phyloP scores from a whole-genome alignment of 2,888 invertebrate species.

The Hydropsyche betteni region DNA sequence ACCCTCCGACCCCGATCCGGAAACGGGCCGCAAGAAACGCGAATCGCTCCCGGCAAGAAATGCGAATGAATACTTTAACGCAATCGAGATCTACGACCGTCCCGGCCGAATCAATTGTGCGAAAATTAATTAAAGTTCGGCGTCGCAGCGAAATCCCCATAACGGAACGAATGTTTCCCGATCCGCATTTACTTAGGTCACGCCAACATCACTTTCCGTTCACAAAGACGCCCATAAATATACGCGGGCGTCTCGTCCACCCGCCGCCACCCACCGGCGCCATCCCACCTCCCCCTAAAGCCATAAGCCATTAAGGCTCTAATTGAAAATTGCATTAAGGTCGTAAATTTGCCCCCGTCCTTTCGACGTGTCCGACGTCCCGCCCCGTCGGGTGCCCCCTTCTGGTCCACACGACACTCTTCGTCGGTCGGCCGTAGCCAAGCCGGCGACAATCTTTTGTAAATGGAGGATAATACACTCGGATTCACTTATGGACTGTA shows the following conservation, averaged over 20 bases:
- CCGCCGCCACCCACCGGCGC: slow-evolving; percentile 19
- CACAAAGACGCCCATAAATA: slow-evolving; percentile 50
- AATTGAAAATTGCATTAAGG: slow-evolving; percentile 53
- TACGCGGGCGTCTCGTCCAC: slow-evolving; percentile 41
- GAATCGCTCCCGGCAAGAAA: too few species aligned
- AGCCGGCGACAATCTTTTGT: slow-evolving; percentile 46
- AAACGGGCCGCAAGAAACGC: too few species aligned
- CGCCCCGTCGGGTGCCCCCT: slow-evolving; percentile 8
- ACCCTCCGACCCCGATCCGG: too few species aligned
- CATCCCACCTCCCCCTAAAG: slow-evolving; percentile 39
- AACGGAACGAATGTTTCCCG: slow-evolving; percentile 36
- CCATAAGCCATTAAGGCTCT: slow-evolving; percentile 53
- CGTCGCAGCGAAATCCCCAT: slow-evolving; percentile 29
- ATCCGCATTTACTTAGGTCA: slow-evolving; percentile 37
- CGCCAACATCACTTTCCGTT: slow-evolving; percentile 42
- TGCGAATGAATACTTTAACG: too few species aligned
- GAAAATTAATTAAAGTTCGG: slow-evolving; percentile 19
- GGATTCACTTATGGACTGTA: slow-evolving; percentile 47
- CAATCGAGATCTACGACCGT: neutral
- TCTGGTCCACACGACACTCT: neutral
- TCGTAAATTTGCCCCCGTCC: slow-evolving; percentile 51
- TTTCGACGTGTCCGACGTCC: slow-evolving; percentile 22
- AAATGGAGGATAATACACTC: slow-evolving; percentile 47
- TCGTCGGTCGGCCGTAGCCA: slow-evolving; percentile 19
- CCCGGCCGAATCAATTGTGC: slow-evolving; percentile 29